Evolutionary conservation across 2,113 vertebrate genomes (phyloP).

Genomic region (Myotis brandtii): DNA sequence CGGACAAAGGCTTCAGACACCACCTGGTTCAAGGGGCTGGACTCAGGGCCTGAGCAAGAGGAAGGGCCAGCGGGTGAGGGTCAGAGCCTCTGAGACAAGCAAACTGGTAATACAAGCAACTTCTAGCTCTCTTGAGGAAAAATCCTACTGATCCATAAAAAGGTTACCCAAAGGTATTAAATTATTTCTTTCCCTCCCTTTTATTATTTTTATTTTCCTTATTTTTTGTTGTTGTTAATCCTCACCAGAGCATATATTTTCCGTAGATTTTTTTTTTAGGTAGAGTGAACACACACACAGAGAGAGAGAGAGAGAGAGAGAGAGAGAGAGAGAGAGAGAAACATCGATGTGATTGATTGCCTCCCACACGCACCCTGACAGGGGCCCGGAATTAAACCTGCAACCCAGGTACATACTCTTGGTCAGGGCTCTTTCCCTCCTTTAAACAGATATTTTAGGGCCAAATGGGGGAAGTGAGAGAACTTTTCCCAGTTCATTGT

Average conservation of each 20-base stretch:
- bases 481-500: background rate
- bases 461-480: background rate
- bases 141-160: rapidly evolving
- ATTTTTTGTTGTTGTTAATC: too few relatives aligned
- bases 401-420: too few relatives aligned
- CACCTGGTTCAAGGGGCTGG: constrained; percentile 90
- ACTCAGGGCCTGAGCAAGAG: constrained; percentile 63
- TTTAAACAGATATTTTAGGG: background rate
- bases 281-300: too few relatives aligned
- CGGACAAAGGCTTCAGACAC: constrained; percentile 98
- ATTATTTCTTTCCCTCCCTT: background rate
- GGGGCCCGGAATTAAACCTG: too few relatives aligned
- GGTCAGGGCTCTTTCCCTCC: background rate
- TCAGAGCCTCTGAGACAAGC: background rate
- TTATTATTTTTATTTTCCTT: too few relatives aligned
- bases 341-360: too few relatives aligned
- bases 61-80: background rate
- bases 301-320: too few relatives aligned
- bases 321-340: too few relatives aligned
- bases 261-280: too few relatives aligned
- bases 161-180: too few relatives aligned
- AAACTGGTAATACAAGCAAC: background rate
- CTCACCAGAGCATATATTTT: too few relatives aligned
- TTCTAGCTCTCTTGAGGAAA: background rate
- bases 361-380: too few relatives aligned